A percentile compares a stretch with the other conserved stretches of the same genome.
Evolutionary conservation across 1,140 invertebrate species (phyloP).

Genomic region (Bombus picipes): DNA sequence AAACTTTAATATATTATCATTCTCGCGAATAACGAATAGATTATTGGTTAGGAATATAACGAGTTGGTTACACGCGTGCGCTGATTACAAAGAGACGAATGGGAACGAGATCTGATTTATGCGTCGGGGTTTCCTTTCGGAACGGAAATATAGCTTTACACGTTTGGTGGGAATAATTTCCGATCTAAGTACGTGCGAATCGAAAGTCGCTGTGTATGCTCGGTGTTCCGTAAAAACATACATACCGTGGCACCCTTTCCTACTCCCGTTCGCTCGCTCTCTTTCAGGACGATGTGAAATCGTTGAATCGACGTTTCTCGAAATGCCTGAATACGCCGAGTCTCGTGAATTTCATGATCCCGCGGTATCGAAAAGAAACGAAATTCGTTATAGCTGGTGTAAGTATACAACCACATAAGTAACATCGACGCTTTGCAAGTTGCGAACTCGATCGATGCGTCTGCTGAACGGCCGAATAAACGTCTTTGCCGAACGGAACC

Average conservation of each 20-base stretch:
- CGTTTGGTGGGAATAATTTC: background rate
- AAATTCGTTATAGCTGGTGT: background rate
- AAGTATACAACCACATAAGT: no score
- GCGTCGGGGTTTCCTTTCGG: background rate
- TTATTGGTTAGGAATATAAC: background rate
- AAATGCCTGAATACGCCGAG: background rate
- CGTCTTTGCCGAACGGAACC: background rate
- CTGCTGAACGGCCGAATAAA: background rate
- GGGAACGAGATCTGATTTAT: background rate
- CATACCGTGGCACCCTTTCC: background rate
- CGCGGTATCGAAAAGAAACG: background rate
- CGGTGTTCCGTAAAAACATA: constrained; percentile 5
- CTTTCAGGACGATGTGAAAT: background rate
- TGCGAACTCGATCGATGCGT: no score
- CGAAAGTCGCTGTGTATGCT: background rate
- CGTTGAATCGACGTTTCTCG: background rate
- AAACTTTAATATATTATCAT: background rate
- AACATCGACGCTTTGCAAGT: no score
- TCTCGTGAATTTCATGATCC: background rate
- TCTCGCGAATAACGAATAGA: background rate
- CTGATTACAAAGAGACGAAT: background rate
- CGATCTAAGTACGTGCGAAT: background rate
- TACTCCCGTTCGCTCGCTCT: background rate
- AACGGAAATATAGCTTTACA: background rate
- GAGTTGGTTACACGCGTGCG: background rate